Base-by-base conservation (phyloP, 2,113 vertebrate genomes). In the Corapipo altera region DNA sequence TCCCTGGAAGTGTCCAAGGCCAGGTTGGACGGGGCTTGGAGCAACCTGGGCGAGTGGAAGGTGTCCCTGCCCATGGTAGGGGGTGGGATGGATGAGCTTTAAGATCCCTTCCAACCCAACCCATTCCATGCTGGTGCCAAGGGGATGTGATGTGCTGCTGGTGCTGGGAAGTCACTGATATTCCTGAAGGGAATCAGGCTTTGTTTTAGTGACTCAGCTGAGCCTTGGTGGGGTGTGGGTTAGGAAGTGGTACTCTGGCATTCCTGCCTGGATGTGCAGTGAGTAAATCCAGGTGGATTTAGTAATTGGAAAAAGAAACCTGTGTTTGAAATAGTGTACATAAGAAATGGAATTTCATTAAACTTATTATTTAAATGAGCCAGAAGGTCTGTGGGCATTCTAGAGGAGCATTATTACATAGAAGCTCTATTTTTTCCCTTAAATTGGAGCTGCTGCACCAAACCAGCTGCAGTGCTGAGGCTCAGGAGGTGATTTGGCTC, bases 111-210 rank as follows among this genome's bases (percentile, higher is more conserved):
- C 48, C 43, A 44, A 8, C 8, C 41, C 19, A 17, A 4, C 1
- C 14, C n/a, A 6, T 19, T 6, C 73, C 59, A 30, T 5, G 44
- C 1, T 26, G 1, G 46, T 5, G 27, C 69, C 37, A 1, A 22
- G 54, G 87, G 70, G 26, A 5, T 5, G 41, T 3, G 55, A 13
- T 8, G 33, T 3, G 15, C 51, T 43, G 74, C 58, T 17, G 9
- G 4, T 2, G 3, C 48, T 4, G 18, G 13, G 7, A 12, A 20
- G 22, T 30, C 35, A 0, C 26, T 46, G 5, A 2, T 32, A 1
- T 12, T 19, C 1, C 2, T 30, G 8, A 37, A 15, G 51, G 28
- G 32, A n/a, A 4, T 9, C 43, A 2, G 72, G 16, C 3, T 15
- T 57, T 2, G 22, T 77, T 86, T 44, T 12, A 8, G 3, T 61